Conservation (phyloP, 2,797 vertebrate genomes). For the Glyptemys insculpta region DNA sequence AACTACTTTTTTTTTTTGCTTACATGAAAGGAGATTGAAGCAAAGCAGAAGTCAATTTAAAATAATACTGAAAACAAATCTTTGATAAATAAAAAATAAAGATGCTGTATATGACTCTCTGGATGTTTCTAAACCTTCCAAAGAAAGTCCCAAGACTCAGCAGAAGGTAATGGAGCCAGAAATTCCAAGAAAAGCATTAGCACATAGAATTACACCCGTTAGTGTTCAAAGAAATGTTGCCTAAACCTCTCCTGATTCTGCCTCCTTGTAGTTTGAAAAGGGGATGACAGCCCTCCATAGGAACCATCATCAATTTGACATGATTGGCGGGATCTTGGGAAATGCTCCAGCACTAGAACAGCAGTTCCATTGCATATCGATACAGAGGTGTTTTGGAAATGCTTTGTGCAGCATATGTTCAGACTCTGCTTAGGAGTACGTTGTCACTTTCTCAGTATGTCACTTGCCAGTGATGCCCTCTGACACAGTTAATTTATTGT, state of each 20-base stretch:
- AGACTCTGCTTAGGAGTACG: neutral
- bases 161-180: neutral
- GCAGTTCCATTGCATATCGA: accelerated
- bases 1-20: neutral
- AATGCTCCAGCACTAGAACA: neutral
- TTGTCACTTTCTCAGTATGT: conserved; percentile 4
- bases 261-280: neutral
- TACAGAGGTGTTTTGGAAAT: accelerated
- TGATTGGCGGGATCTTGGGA: neutral
- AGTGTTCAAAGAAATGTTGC: neutral
- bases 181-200: neutral
- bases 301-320: accelerated
- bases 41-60: neutral
- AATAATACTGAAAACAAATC: neutral
- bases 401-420: neutral
- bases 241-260: neutral
- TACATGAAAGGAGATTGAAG: neutral
- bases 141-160: neutral
- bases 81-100: neutral
- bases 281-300: accelerated
- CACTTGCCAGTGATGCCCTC: conserved; percentile 36
- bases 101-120: neutral
- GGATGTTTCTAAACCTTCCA: neutral
- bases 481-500: conserved; percentile 33
- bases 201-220: neutral